A percentile compares a stretch with the other conserved stretches of the same genome.
These are phyloP conservation scores for Eupithecia subumbrata DNA, from an alignment of 2,888 invertebrate genomes.

Conservation along the genomic window DNA sequence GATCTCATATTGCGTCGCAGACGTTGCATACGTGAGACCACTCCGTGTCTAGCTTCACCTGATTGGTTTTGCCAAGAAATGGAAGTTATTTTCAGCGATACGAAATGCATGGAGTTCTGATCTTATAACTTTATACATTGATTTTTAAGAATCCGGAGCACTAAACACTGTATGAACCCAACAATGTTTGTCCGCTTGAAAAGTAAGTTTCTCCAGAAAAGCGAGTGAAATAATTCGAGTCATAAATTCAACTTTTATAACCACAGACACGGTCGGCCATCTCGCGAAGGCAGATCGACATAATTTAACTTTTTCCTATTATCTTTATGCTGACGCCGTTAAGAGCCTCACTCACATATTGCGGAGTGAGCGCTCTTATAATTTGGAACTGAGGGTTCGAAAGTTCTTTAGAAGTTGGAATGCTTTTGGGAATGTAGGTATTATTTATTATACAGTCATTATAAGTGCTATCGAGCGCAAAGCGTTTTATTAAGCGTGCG, in stretches of 20 bases:
- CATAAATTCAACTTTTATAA: slow-evolving; percentile 83
- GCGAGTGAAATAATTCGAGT: slow-evolving; percentile 77
- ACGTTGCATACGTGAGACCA: not conserved
- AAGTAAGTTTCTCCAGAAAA: slow-evolving; percentile 48
- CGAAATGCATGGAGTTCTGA: not conserved
- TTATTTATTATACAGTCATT: slow-evolving; percentile 22
- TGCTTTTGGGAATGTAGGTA: slow-evolving; percentile 38
- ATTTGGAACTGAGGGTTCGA: slow-evolving; percentile 52
- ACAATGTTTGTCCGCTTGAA: slow-evolving; percentile 21
- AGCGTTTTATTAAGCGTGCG: not conserved
- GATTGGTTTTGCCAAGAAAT: not conserved
- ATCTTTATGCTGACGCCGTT: slow-evolving; percentile 81
- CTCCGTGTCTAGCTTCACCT: not conserved
- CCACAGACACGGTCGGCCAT: slow-evolving; percentile 58
- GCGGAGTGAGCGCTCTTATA: slow-evolving; percentile 66
- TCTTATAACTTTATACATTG: not conserved
- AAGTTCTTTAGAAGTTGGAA: slow-evolving; percentile 42
- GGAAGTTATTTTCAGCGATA: not conserved
- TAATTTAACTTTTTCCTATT: slow-evolving; percentile 84
- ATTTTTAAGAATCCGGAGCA: not conserved
- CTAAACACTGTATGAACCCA: not conserved
- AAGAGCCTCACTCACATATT: slow-evolving; percentile 73
- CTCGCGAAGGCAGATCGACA: slow-evolving; percentile 75
- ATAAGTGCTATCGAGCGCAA: not conserved
- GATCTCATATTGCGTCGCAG: too few species aligned